These are phyloP conservation scores for Gymnoscopelus braueri DNA, from an alignment of 2,797 vertebrate species.

Conservation along the genomic window DNA sequence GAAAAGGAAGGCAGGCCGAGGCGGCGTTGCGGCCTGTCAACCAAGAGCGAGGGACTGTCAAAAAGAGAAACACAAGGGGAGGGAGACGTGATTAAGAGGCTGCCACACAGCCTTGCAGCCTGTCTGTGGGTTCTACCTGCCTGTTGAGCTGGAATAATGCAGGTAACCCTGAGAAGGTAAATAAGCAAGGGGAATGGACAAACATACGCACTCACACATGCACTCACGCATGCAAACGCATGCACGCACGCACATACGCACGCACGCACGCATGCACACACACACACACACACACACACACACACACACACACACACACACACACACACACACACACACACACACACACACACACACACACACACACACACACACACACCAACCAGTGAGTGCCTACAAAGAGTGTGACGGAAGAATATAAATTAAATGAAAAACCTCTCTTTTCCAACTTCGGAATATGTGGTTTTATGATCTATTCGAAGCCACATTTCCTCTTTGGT, in stretches of 20 bases:
- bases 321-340: constrained; percentile 18
- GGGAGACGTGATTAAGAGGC: constrained; percentile 74
- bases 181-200: neutral
- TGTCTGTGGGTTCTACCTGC: constrained; percentile 31
- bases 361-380: neutral
- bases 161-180: no score
- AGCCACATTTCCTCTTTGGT: neutral
- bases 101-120: constrained; percentile 45
- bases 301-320: neutral
- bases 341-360: no score
- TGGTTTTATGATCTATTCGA: neutral
- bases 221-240: neutral
- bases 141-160: neutral
- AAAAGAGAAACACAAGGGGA: constrained; percentile 69
- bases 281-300: neutral
- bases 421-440: neutral
- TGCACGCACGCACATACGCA: neutral
- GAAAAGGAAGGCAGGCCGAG: constrained; percentile 69
- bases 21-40: constrained; percentile 53
- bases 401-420: neutral
- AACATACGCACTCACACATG: neutral
- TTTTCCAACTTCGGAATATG: neutral
- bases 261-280: neutral
- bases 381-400: neutral
- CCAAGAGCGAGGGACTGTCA: constrained; percentile 70